These are phyloP conservation scores for Perca fluviatilis DNA, from an alignment of 2,113 vertebrate species.

Conservation along the genomic window DNA sequence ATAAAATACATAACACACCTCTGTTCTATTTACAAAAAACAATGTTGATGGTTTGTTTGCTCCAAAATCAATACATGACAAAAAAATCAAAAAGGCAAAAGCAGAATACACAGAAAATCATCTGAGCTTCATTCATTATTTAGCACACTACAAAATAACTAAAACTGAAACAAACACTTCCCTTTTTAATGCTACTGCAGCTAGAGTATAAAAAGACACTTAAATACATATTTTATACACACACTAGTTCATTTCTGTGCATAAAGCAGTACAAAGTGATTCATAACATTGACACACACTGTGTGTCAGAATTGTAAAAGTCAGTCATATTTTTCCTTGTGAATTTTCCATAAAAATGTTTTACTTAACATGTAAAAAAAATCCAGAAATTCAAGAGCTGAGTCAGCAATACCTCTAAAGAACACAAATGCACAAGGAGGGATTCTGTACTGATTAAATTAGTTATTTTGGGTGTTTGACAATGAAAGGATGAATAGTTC, in stretches of 20 bases:
- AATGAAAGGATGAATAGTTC: slow-evolving; percentile 11
- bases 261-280: slow-evolving; percentile 73
- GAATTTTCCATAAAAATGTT: slow-evolving; percentile 20
- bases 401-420: slow-evolving; percentile 7
- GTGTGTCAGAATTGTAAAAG: slow-evolving; percentile 21
- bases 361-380: slow-evolving; percentile 33
- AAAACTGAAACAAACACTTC: slow-evolving; percentile 50
- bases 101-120: slow-evolving; percentile 54
- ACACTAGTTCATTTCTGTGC: slow-evolving; percentile 73
- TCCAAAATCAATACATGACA: slow-evolving; percentile 29
- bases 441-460: neutral
- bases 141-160: slow-evolving; percentile 53
- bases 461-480: neutral
- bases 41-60: slow-evolving; percentile 24
- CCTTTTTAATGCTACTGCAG: slow-evolving; percentile 74
- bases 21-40: slow-evolving; percentile 72
- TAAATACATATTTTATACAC: slow-evolving; percentile 71
- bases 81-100: slow-evolving; percentile 30
- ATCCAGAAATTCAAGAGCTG: slow-evolving; percentile 24
- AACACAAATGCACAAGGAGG: slow-evolving; percentile 6
- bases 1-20: slow-evolving; percentile 45
- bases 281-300: slow-evolving; percentile 42
- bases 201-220: slow-evolving; percentile 69
- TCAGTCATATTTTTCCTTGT: slow-evolving; percentile 45
- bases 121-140: slow-evolving; percentile 44